A percentile compares a stretch with the other conserved stretches of the same genome.
phyloP scores from a whole-genome alignment of 2,113 vertebrate genomes.

The Lonchura striata region DNA sequence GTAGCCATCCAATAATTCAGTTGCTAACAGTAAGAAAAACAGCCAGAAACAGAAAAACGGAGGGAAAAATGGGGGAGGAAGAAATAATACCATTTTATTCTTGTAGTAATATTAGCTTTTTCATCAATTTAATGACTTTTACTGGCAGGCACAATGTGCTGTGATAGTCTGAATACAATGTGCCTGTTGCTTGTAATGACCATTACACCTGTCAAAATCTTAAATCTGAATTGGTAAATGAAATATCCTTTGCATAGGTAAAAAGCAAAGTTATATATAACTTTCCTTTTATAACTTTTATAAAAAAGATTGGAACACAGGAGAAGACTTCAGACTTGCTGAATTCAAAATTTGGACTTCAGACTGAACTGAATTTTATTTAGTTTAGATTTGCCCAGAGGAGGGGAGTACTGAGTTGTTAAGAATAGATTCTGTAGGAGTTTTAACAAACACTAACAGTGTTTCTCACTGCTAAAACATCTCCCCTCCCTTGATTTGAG shows the following conservation, averaged over 20 bases:
- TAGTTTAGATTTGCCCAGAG: not conserved
- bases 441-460: not conserved
- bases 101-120: not conserved
- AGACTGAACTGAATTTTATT: not conserved
- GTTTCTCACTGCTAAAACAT: not conserved
- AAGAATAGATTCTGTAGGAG: not conserved
- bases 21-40: not conserved
- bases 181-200: not conserved
- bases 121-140: not conserved
- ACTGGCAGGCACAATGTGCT: not conserved
- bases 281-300: no score
- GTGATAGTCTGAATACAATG: not conserved
- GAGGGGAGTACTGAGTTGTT: not conserved
- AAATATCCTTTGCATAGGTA: not conserved
- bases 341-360: not conserved
- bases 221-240: not conserved
- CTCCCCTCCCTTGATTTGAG: not conserved
- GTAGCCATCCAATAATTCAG: not conserved
- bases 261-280: not conserved
- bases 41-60: not conserved
- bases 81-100: not conserved
- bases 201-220: not conserved
- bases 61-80: not conserved
- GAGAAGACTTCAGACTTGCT: fast-evolving
- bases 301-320: not conserved